Base-by-base conservation (phyloP, 2,113 vertebrate genomes). In the Tympanuchus pallidicinctus region DNA sequence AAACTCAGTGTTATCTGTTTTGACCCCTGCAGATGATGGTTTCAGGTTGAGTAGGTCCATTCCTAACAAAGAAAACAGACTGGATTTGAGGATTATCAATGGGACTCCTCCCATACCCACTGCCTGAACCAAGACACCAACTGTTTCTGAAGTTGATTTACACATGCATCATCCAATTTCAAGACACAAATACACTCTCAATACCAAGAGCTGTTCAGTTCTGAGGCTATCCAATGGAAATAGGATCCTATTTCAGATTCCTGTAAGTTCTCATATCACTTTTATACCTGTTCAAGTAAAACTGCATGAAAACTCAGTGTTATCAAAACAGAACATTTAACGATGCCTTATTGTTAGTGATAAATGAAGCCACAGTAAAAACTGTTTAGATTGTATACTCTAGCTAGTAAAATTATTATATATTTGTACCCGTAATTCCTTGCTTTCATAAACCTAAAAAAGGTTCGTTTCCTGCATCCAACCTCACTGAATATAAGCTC, bases 381-480 rank as follows among this genome's bases (percentile, higher is more conserved):
- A 25, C 36, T 22, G 20, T n/a, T 77, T 54, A 30, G 64, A 13
- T 43, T 48, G 24, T 10, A 82, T 7, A 15, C 9, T 22, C 42
- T 22, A 32, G 0, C 6, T 4, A 50, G 25, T 32, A 19, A 43
- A 17, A 11, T 19, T 45, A 8, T 15, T 47, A 25, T 6, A 2
- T 10, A n/a, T 43, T 80, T 84, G 66, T 11, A 85, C 50, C 76
- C 60, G 7, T 8, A 69, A 15, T 1, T 57, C 7, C 24, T 82
- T 61, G 3, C 34, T 43, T 79, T 66, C 47, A 56, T 60, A 30
- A 74, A 72, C 16, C 8, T 64, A 40, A 36, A 71, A 54, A 57
- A 0, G 0, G 1, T 2, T n/a, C 13, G 3, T n/a, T 82, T 66
- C 2, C 28, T 38, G n/a, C 38, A 17, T 40, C 54, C 30, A 34